These are phyloP conservation scores for Coboldia fuscipes DNA, from an alignment of 1,140 invertebrate species.

Conservation along the genomic window DNA sequence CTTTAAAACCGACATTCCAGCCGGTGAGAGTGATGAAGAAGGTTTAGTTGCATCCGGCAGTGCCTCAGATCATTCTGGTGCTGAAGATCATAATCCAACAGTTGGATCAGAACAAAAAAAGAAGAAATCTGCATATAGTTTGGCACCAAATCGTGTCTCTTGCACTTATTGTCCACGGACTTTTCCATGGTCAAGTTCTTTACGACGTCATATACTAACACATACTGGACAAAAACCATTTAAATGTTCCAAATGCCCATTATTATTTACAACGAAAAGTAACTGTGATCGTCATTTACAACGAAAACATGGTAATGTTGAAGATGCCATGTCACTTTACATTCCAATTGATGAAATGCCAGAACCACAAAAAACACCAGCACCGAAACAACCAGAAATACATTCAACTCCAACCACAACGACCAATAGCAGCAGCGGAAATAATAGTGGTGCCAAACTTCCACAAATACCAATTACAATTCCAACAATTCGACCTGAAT, in stretches of 20 bases:
- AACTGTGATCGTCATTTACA: slow-evolving; percentile 88
- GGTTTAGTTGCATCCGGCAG: slow-evolving; percentile 42
- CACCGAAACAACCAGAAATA: slow-evolving; percentile 12
- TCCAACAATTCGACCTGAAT: slow-evolving; percentile 3
- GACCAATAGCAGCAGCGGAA: not conserved
- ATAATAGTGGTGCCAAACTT: no score
- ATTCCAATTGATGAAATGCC: slow-evolving; percentile 20
- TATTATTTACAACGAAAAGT: slow-evolving; percentile 90
- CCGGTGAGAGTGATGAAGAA: slow-evolving; percentile 43
- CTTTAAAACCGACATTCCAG: slow-evolving; percentile 25
- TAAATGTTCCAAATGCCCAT: slow-evolving; percentile 75
- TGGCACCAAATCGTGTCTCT: slow-evolving; percentile 77
- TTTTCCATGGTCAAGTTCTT: slow-evolving; percentile 89
- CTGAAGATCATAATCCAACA: slow-evolving; percentile 39
- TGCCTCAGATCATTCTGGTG: slow-evolving; percentile 58
- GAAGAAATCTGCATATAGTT: slow-evolving; percentile 87
- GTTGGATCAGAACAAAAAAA: slow-evolving; percentile 31
- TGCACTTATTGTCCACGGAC: slow-evolving; percentile 82
- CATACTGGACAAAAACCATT: slow-evolving; percentile 93
- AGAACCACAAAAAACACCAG: slow-evolving; percentile 9
- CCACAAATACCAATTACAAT: slow-evolving; percentile 2
- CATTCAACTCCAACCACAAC: slow-evolving; percentile 3
- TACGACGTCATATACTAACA: slow-evolving; percentile 77
- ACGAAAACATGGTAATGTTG: slow-evolving; percentile 54
- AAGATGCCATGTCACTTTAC: slow-evolving; percentile 19